These are phyloP conservation scores for Ichneumon xanthorius DNA, from an alignment of 2,888 invertebrate species.

Conservation along the genomic window DNA sequence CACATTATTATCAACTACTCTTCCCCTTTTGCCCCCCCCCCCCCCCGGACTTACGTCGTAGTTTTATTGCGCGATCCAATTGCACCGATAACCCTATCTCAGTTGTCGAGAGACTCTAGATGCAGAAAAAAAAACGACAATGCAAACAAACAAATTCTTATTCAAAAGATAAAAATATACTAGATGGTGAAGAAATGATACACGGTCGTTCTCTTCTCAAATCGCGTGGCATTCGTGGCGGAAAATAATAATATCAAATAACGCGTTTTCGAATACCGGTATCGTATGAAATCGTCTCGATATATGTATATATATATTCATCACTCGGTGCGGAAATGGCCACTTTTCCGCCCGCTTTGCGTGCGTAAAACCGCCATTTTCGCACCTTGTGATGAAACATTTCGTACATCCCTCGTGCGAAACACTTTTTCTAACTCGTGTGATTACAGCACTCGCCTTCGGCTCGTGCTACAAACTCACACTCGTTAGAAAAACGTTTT, in stretches of 20 bases:
- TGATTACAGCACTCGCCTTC: too few species aligned
- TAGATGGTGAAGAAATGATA: background rate
- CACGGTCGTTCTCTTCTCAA: conserved; percentile 26
- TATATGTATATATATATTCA: too few species aligned
- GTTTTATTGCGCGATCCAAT: background rate
- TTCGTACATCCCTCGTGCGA: too few species aligned
- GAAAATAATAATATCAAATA: too few species aligned
- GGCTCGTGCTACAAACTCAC: too few species aligned
- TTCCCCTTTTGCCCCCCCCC: background rate
- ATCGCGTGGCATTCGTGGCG: background rate
- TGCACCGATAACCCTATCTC: background rate
- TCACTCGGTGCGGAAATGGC: too few species aligned
- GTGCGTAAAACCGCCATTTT: too few species aligned
- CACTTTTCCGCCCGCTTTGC: too few species aligned
- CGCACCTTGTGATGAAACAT: too few species aligned
- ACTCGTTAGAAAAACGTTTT: too few species aligned
- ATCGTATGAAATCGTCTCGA: background rate
- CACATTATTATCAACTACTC: conserved; percentile 28
- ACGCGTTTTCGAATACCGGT: background rate
- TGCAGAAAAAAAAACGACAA: background rate
- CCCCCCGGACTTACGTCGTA: background rate
- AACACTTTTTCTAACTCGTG: too few species aligned
- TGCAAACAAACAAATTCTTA: background rate
- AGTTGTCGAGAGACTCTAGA: background rate
- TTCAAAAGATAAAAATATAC: background rate